phyloP scores from a whole-genome alignment of 1,140 invertebrate genomes.

The Psix sp. region DNA sequence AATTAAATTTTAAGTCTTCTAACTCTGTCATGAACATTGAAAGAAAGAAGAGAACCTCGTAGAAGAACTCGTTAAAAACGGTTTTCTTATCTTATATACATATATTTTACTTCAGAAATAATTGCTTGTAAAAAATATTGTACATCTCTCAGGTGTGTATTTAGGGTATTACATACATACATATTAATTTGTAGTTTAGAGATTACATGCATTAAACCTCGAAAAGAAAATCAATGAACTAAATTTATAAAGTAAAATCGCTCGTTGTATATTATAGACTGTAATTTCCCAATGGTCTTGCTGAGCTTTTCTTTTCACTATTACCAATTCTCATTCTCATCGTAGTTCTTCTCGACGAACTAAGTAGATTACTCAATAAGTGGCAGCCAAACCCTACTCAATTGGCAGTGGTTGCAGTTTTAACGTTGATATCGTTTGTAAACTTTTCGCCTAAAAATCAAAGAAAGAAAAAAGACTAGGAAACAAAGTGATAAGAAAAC shows the following conservation, averaged over 20 bases:
- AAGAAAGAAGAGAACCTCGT: no score
- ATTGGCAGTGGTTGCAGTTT: constrained; percentile 65
- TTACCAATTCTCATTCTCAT: constrained; percentile 43
- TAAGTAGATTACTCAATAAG: constrained; percentile 78
- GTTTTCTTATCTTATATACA: no score
- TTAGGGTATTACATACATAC: no score
- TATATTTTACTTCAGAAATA: no score
- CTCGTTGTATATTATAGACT: constrained; percentile 24
- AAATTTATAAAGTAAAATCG: constrained; percentile 20
- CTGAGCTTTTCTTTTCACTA: constrained; percentile 30
- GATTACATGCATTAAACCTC: not conserved
- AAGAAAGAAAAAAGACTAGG: constrained; percentile 45
- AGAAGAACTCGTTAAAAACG: no score
- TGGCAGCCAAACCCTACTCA: constrained; percentile 72
- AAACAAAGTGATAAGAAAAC: constrained; percentile 36
- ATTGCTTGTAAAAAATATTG: no score
- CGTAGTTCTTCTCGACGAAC: constrained; percentile 64
- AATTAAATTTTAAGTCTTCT: no score
- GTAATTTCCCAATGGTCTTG: constrained; percentile 38
- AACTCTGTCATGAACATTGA: no score
- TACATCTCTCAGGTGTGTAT: no score
- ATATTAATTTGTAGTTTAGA: constrained; percentile 5
- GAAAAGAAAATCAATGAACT: constrained; percentile 16
- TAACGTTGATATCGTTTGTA: constrained; percentile 60
- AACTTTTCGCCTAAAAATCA: constrained; percentile 58